phyloP scores from a whole-genome alignment of 2,113 vertebrate species.

The Notechis scutatus region DNA sequence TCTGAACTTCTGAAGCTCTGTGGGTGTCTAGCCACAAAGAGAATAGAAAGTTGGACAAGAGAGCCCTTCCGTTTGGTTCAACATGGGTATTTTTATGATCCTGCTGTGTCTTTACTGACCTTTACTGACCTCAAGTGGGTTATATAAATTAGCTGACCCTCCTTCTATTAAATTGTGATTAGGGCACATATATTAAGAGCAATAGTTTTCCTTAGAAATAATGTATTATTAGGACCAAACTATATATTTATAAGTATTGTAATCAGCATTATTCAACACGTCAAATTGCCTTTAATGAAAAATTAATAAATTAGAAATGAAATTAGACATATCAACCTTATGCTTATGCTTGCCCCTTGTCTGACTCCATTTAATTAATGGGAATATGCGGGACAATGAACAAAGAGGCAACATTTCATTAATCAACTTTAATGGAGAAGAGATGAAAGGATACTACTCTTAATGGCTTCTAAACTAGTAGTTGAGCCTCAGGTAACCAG shows the following conservation, averaged over 20 bases:
- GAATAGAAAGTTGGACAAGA: background rate
- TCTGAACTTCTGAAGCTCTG: background rate
- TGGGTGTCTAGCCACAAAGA: background rate
- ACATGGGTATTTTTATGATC: background rate
- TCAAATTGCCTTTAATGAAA: background rate
- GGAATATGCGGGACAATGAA: background rate
- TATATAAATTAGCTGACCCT: background rate
- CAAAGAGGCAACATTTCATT: background rate
- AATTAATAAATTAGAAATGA: background rate
- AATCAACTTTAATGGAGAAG: background rate
- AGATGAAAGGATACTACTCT: background rate
- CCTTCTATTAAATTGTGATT: background rate
- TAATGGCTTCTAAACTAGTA: background rate
- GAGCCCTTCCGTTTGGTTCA: background rate
- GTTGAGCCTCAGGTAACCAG: background rate
- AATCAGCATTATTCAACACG: background rate
- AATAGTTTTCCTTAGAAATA: background rate
- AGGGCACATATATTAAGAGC: background rate
- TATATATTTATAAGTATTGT: background rate
- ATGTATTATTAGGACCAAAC: background rate
- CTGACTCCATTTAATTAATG: too few relatives aligned
- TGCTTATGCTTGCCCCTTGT: background rate
- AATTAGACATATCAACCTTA: background rate
- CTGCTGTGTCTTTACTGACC: background rate
- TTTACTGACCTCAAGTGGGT: background rate